Base-by-base conservation (phyloP, 2,888 invertebrate species). In the Cephus sareptanus region DNA sequence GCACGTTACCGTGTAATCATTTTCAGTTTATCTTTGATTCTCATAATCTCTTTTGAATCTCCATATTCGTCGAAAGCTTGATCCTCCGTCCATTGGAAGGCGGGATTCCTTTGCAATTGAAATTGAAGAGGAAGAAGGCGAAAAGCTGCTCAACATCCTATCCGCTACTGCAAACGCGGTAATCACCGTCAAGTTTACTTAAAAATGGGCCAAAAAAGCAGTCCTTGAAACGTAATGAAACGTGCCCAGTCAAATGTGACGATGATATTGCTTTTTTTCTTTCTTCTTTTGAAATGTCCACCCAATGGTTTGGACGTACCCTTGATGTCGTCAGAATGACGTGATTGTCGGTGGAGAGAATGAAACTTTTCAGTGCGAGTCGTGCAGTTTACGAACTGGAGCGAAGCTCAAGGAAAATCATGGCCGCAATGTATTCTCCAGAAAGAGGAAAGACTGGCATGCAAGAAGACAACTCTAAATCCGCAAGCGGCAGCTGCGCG, bases 351-450 rank as follows among this genome's bases (percentile, higher is more conserved):
- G 40, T 15, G 40, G 40, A 15, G 1, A 15, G 40, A 15, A 56
- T 6, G 1, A 6, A 56, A 56, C 9, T 56, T 56, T 40, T 23
- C 0, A 40, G 40, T 40, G 4, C 40, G 40, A 40, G 40, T 40
- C 40, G 4, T 40, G 40, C 4, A 40, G 40, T 40, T 15, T 40
- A 40, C 40, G 40, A 40, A 13, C 40, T 13, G 40, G 4, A 15
- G 15, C 40, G 15, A 40, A 40, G 40, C 15, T 15, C 40, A 73
- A 77, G 56, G 56, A 77, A 76, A 76, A 79, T 79, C 77, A 81
- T 77, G 78, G 74, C 80, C 77, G 79, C 75, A 81, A 81, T 81
- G 79, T 80, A 83, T 82, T 82, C 82, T 69, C 71, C 76, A 77
- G 78, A 75, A 73, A 70, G 35, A 34, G 69, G 79, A 34, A 73